A percentile compares a stretch with the other conserved stretches of the same genome.
These are phyloP conservation scores for Polymixis lichenea DNA, from an alignment of 2,888 invertebrate genomes.

Conservation along the genomic window DNA sequence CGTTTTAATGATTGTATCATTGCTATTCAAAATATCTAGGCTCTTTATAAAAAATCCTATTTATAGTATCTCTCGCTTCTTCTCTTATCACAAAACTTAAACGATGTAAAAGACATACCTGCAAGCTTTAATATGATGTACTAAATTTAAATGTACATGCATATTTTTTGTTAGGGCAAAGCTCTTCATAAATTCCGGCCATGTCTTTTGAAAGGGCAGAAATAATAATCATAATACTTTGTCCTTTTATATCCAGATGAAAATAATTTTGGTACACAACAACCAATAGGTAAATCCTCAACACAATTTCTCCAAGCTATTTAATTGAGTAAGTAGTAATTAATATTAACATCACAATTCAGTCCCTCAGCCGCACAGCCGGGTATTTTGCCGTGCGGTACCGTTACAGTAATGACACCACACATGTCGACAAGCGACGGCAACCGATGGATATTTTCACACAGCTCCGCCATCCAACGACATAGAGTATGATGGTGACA, in stretches of 20 bases:
- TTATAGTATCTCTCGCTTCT: no score
- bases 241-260: no score
- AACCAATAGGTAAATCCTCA: constrained; percentile 21
- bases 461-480: constrained; percentile 74
- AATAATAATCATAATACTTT: background rate
- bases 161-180: no score
- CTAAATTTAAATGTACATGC: no score
- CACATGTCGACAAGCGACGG: constrained; percentile 79
- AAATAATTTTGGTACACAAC: background rate
- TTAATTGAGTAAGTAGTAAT: constrained; percentile 57
- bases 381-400: constrained; percentile 75
- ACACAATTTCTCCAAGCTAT: constrained; percentile 35
- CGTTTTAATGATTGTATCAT: no score
- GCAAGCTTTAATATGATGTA: no score
- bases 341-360: constrained; percentile 73
- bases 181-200: no score
- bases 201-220: background rate
- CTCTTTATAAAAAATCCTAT: no score
- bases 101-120: no score
- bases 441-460: constrained; percentile 82
- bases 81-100: no score
- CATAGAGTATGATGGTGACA: constrained; percentile 71
- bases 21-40: no score
- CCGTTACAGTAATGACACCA: constrained; percentile 82
- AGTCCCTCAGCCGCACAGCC: constrained; percentile 66